Base-by-base conservation (phyloP, 2,113 vertebrate species). In the Eurystomus gularis region DNA sequence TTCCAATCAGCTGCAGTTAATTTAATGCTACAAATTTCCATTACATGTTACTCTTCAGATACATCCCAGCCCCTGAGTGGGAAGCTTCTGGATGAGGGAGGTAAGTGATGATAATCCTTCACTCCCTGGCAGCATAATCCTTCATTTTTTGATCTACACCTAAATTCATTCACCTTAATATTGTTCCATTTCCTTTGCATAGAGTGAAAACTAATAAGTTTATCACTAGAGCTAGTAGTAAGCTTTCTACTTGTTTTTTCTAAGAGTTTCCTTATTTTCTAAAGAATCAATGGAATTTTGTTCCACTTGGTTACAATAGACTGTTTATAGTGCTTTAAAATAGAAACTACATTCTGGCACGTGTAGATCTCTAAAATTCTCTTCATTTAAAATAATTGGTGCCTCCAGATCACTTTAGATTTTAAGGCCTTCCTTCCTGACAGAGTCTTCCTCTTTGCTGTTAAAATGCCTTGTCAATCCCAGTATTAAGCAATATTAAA, bases 31-130 rank as follows among this genome's bases (percentile, higher is more conserved):
- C 69, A 96, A 73, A 97, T 95, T 97, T 97, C 96, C 95, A 93
- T 97, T 97, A 96, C 96, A 96, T 97, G 89, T 97, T 82, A 96
- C 90, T 97, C 96, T 97, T 97, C 96, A 96, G 96, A 91, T 96
- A 91, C 96, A 97, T 96, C 94, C 93, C 85, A 96, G 95, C 90
- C 97, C 91, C 96, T 81, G 96, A 97, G 86, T 79, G 95, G 95
- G 93, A 97, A 95, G 58, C 96, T 97, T 94, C 94, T 96, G 94
- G 95, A 96, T 93, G 95, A 96, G 94, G 92, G 96, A 98, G 97
- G 95, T 98, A 97, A 97, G 90, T 97, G 82, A 94, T 97, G 76
- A 96, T 97, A 96, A 96, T 91, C 79, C 91, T 96, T 97, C 71
- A 86, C 64, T 97, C 95, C 90, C 96, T 95, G 85, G 83, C 91